These are phyloP conservation scores for Macrophya annulata DNA, from an alignment of 2,888 invertebrate species.

Conservation along the genomic window DNA sequence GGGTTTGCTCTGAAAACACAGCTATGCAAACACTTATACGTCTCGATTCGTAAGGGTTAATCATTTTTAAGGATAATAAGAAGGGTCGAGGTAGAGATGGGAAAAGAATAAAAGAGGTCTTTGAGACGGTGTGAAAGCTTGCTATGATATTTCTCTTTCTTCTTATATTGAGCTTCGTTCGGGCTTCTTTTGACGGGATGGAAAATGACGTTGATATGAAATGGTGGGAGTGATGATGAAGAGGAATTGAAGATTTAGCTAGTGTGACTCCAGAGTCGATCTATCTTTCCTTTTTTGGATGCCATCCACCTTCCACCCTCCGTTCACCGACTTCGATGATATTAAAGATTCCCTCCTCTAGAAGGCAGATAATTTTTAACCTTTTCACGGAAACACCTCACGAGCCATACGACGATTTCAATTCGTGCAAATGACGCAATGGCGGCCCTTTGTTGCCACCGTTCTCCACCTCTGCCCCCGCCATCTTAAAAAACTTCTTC, in stretches of 20 bases:
- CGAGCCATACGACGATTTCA: neutral
- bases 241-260: slow-evolving; percentile 7
- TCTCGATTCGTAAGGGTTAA: neutral
- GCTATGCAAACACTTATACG: slow-evolving; percentile 12
- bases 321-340: neutral
- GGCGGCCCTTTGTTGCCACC: slow-evolving; percentile 21
- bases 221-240: neutral
- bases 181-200: neutral
- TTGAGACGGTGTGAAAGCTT: neutral
- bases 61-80: neutral
- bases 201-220: slow-evolving; percentile 1
- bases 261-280: neutral
- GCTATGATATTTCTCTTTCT: neutral
- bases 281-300: neutral
- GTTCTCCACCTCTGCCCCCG: slow-evolving; percentile 17
- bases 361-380: slow-evolving; percentile 17
- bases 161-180: neutral
- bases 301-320: no score
- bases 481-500: neutral
- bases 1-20: neutral
- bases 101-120: no score
- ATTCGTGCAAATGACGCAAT: slow-evolving; percentile 25
- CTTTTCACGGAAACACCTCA: slow-evolving; percentile 24
- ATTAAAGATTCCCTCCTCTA: slow-evolving; percentile 27
- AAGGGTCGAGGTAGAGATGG: neutral